Evolutionary conservation across 2,113 vertebrate genomes (phyloP), one percentile per base, ranked within the genome.

Genomic region (Pycnonotus jocosus): DNA sequence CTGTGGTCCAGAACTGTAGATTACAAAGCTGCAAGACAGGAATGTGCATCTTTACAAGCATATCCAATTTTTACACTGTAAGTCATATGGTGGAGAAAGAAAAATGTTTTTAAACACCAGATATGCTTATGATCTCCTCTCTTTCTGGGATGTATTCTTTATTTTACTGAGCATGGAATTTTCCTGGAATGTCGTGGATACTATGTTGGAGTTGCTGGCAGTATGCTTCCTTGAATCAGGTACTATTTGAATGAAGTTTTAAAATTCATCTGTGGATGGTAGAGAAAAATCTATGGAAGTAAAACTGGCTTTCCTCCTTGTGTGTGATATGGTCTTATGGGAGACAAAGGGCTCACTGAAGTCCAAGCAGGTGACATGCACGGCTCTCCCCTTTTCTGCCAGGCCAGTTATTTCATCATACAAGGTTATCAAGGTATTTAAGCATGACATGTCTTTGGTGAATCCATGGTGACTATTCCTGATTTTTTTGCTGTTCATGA

Each of bases 331-430:
- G 15, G 35, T 66, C 51, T 56, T 57, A 20, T 0, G 2, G 40
- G n/a, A 70, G 13, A 53, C 28, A 64, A 35, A 68, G 50, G 23
- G 15, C 16, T 77, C 54, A 9, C 38, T 81, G 62, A 88, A 54
- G 37, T 73, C 45, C 14, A 33, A 37, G 20, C 23, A 33, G 30
- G 44, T 19, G 18, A n/a, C 0, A 0, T 37, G 5, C 15, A 15
- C 2, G 1, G 17, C 18, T 51, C 21, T 85, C 8, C 4, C 24
- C 17, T 80, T 12, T 17, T 84, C 31, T 77, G 3, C 38, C 31
- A 42, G 47, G 24, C 51, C 45, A 68, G 10, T 50, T 71, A 6
- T 76, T 91, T 60, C 6, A 50, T 76, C 28, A n/a, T 48, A 27
- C 1, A 72, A 38, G 7, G 2, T 53, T 94, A 62, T 61, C 27